phyloP scores from a whole-genome alignment of 2,888 invertebrate genomes.

The Sepiola atlantica region DNA sequence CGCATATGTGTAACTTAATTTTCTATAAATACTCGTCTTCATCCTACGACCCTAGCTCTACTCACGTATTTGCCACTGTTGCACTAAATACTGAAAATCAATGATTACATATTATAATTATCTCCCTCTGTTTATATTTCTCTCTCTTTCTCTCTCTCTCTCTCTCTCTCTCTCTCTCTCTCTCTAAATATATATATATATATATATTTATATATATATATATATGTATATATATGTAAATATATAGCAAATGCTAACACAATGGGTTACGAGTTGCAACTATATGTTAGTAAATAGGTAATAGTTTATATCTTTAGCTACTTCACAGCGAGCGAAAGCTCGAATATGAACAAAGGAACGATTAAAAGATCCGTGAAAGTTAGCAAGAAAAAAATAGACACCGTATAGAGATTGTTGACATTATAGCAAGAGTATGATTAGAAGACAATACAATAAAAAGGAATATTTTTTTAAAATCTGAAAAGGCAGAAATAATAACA shows the following conservation, averaged over 20 bases:
- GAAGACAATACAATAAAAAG: neutral
- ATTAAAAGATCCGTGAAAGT: neutral
- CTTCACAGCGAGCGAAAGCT: neutral
- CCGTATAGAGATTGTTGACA: neutral
- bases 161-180: too few species aligned
- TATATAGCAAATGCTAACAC: too few species aligned
- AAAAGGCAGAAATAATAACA: neutral
- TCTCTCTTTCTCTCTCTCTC: too few species aligned
- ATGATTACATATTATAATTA: neutral
- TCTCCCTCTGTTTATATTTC: too few species aligned
- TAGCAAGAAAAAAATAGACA: neutral
- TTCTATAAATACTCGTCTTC: too few species aligned
- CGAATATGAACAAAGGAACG: neutral
- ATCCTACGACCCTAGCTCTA: too few species aligned
- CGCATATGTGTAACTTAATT: too few species aligned
- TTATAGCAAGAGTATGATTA: too few species aligned
- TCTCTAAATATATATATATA: neutral
- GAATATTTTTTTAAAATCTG: neutral
- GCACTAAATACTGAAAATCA: neutral
- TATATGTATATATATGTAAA: neutral
- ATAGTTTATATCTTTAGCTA: too few species aligned
- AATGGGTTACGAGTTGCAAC: too few species aligned
- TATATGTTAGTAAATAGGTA: neutral
- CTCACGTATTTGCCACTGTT: too few species aligned
- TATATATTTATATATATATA: neutral